These are phyloP conservation scores for Drosophila setosimentum DNA, from an alignment of 2,888 invertebrate genomes.

Conservation along the genomic window DNA sequence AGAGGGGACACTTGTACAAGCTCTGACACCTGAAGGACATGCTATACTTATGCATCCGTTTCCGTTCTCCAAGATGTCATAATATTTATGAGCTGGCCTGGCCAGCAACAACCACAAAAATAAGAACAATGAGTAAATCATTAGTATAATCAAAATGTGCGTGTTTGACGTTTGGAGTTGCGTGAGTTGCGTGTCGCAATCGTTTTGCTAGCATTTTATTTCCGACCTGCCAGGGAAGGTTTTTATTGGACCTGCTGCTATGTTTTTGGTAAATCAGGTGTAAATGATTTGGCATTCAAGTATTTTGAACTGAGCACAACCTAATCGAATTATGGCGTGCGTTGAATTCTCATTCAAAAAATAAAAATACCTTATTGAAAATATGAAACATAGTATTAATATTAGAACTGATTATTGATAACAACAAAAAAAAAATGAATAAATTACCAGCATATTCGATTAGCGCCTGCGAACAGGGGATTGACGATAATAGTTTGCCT, in stretches of 20 bases:
- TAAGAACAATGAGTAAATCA: constrained; percentile 40
- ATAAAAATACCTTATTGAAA: not conserved
- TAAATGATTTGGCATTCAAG: constrained; percentile 64
- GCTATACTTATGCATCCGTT: constrained; percentile 49
- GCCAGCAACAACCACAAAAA: constrained; percentile 10
- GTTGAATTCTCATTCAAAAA: constrained; percentile 33
- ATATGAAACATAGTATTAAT: not conserved
- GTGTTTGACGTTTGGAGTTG: constrained; percentile 55
- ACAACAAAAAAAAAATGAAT: constrained; percentile 29
- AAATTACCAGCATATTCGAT: constrained; percentile 4
- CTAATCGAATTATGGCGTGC: constrained; percentile 55
- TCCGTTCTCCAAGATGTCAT: constrained; percentile 42
- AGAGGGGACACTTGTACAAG: constrained; percentile 20
- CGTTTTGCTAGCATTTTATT: constrained; percentile 63
- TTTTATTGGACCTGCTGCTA: constrained; percentile 7
- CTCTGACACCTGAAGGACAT: constrained; percentile 34
- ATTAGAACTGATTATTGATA: not conserved
- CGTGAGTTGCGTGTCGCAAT: constrained; percentile 56
- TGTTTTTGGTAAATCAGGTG: constrained; percentile 66
- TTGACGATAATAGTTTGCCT: no score
- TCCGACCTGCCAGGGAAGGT: not conserved
- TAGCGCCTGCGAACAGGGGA: constrained; percentile 33
- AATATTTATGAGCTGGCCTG: constrained; percentile 62
- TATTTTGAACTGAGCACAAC: constrained; percentile 30
- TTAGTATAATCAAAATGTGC: constrained; percentile 78